A percentile compares a stretch with the other conserved stretches of the same genome.
Conservation (phyloP, 2,113 vertebrate species). For the Amazona vittata region DNA sequence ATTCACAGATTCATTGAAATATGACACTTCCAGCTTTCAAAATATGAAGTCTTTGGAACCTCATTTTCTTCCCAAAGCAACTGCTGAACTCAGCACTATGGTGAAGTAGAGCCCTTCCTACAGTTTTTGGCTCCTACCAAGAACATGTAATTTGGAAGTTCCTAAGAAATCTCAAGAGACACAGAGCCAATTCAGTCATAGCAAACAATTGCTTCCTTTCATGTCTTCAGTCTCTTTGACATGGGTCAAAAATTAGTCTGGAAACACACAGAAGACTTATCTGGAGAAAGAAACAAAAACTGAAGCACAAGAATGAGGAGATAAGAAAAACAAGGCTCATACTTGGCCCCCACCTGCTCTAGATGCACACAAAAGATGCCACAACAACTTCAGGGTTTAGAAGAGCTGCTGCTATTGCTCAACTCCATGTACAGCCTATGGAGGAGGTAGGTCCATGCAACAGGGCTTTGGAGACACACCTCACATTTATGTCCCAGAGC, state of each 20-base stretch:
- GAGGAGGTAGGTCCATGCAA: not conserved
- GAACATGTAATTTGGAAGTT: constrained; percentile 10
- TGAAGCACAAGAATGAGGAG: not conserved
- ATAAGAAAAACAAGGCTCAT: not conserved
- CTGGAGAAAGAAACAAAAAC: not conserved
- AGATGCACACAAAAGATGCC: not conserved
- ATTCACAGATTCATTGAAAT: not conserved
- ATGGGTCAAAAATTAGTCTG: constrained; percentile 26
- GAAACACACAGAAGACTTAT: constrained; percentile 8
- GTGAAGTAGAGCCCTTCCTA: constrained; percentile 11
- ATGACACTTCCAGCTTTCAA: not conserved
- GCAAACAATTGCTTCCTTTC: constrained; percentile 7
- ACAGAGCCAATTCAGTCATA: not conserved
- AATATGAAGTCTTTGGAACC: not conserved
- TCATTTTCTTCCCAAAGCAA: not conserved
- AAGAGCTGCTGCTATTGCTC: not conserved
- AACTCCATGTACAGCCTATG: not conserved
- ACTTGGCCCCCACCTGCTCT: not conserved
- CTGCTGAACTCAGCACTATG: not conserved
- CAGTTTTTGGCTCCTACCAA: constrained; percentile 11
- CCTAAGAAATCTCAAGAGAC: constrained; percentile 20
- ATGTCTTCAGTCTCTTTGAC: not conserved
- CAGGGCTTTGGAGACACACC: not conserved
- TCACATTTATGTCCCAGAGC: not conserved
- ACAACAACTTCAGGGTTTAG: not conserved